Evolutionary conservation across 2,888 invertebrate genomes (phyloP).

Genomic region (Willowsia nigromaculata): DNA sequence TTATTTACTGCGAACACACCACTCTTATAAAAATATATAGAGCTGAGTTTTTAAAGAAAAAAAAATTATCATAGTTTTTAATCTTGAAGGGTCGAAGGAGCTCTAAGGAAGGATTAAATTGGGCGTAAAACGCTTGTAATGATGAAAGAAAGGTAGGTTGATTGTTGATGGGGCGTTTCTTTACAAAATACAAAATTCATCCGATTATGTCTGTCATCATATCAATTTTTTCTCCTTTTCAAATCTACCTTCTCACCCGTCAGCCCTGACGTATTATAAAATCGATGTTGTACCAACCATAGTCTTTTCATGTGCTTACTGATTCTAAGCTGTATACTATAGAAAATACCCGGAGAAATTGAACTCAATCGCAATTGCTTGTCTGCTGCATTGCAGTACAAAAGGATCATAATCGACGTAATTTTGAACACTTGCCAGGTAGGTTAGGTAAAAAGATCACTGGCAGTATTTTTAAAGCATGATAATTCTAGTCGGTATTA

Average conservation of each 20-base stretch:
- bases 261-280: not conserved
- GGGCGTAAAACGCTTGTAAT: conserved; percentile 78
- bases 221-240: conserved; percentile 32
- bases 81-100: conserved; percentile 65
- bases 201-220: conserved; percentile 75
- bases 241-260: conserved; percentile 30
- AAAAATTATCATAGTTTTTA: conserved; percentile 60
- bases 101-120: conserved; percentile 74
- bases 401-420: not conserved
- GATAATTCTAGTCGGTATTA: no score
- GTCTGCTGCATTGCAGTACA: not conserved
- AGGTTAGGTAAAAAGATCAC: not conserved
- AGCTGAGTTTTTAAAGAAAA: conserved; percentile 26
- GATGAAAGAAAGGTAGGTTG: conserved; percentile 75
- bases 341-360: not conserved
- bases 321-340: not conserved
- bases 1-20: not conserved
- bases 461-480: no score
- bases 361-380: not conserved
- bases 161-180: conserved; percentile 73
- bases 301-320: not conserved
- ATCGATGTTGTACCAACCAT: not conserved
- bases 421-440: not conserved
- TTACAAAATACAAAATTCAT: conserved; percentile 71
- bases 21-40: not conserved